Base-by-base conservation (phyloP, 1,140 invertebrate species). In the Chrysoperla carnea region DNA sequence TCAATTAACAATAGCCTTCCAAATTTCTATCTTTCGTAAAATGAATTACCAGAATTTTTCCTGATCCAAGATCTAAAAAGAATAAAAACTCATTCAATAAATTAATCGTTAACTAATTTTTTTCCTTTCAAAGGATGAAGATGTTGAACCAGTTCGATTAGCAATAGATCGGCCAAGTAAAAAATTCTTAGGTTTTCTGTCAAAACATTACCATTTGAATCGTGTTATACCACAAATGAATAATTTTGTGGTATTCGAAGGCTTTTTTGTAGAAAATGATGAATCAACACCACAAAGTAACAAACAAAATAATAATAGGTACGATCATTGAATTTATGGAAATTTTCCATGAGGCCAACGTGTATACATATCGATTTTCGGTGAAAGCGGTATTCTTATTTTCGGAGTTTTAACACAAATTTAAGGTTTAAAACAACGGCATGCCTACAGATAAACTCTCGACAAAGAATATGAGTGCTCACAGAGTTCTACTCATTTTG, bases 101-200 rank as follows among this genome's bases (percentile, higher is more conserved):
- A 23, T 23, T 23, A 23, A 23, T 23, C 17, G 17, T 23, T 23
- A 23, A 23, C 5, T 23, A 2, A 5, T 23, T 23, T 23, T 23
- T 23, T 23, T 23, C 17, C 17, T 5, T 3, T 70, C 67, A 9
- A 56, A 84, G 79, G 70, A 78, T 45, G 76, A 84, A 61, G 69
- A 78, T 46, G 64, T 80, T 12, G 58, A 60, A 17, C 75, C 84
- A 1, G 58, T 73, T 0, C 76, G 87, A 58, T 63, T 93, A 43
- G 88, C 90, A 1, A 83, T 95, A 47, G 90, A 95, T 60, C 70
- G 84, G 41, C 91, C 91, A 0, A 92, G 88, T 0, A 71, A 77
- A 27, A 93, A 92, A 58, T 81, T 93, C 50, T 63, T 88, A 33
- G 71, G 70, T 13, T 95, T 95, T 59, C 61, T 95, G 1, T 63